Evolutionary conservation across 1,140 invertebrate genomes (phyloP).

Genomic region (Phortica variegata): DNA sequence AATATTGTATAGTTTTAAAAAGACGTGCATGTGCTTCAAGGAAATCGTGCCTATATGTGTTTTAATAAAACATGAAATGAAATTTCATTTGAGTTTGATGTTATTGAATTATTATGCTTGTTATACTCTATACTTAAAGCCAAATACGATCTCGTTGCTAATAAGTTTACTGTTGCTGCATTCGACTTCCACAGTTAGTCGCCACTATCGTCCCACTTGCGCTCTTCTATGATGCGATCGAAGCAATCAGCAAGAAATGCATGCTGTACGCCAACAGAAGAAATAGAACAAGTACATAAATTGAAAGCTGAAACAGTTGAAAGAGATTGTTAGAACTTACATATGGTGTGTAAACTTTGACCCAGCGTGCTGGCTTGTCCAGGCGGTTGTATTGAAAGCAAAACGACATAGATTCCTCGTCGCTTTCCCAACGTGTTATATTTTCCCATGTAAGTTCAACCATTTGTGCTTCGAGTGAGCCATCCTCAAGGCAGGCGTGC

Average conservation of each 20-base stretch:
- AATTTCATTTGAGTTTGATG: constrained; percentile 13
- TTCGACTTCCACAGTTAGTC: constrained; percentile 60
- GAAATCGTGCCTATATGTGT: too few relatives aligned
- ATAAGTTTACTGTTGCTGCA: constrained; percentile 4
- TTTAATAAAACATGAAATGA: constrained; percentile 16
- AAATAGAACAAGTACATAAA: constrained; percentile 3
- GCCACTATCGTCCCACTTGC: constrained; percentile 75
- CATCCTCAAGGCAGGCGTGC: constrained; percentile 85
- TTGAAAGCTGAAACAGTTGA: background rate
- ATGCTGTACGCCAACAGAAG: constrained; percentile 64
- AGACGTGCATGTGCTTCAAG: background rate
- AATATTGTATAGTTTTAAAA: constrained; percentile 4
- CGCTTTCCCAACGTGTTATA: constrained; percentile 81
- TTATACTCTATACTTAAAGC: too few relatives aligned
- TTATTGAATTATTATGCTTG: too few relatives aligned
- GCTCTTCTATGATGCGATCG: constrained; percentile 89
- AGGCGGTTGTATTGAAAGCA: constrained; percentile 80
- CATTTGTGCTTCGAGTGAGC: constrained; percentile 79
- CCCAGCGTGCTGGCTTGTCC: constrained; percentile 79
- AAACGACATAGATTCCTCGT: constrained; percentile 89
- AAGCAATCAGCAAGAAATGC: constrained; percentile 92
- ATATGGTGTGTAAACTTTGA: constrained; percentile 90
- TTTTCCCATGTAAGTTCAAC: constrained; percentile 83
- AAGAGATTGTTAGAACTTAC: constrained; percentile 64
- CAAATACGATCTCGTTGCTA: constrained; percentile 2